Evolutionary conservation across 2,113 vertebrate species (phyloP).

Genomic region (Puffinus mauretanicus): DNA sequence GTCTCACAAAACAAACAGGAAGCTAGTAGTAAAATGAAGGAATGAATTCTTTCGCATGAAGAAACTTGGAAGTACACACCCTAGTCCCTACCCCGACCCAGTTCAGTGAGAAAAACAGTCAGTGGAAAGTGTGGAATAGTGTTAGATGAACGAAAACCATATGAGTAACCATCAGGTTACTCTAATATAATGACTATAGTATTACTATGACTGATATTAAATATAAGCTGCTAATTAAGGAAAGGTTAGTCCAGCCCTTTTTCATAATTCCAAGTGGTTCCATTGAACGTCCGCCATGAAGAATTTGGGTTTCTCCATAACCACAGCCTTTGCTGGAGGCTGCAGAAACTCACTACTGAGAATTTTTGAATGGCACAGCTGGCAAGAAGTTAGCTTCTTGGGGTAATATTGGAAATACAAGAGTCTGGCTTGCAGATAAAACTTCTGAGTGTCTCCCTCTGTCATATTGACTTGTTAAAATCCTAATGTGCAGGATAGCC

Average conservation of each 20-base stretch:
- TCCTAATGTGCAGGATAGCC: neutral
- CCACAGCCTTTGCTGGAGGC: neutral
- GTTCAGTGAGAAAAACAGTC: neutral
- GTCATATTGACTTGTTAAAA: neutral
- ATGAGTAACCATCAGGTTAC: neutral
- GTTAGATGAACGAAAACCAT: neutral
- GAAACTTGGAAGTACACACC: neutral
- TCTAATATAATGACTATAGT: neutral
- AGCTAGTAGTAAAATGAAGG: neutral
- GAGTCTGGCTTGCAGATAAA: neutral
- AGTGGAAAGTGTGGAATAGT: neutral
- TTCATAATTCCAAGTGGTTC: neutral
- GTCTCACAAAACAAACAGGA: neutral
- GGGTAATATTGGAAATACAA: neutral
- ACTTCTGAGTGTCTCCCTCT: neutral
- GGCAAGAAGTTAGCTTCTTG: neutral
- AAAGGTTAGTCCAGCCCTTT: neutral
- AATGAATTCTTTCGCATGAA: neutral
- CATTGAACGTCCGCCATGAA: neutral
- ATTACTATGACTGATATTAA: neutral
- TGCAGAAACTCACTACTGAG: neutral
- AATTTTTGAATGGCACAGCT: neutral
- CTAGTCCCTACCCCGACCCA: neutral
- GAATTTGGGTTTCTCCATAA: neutral
- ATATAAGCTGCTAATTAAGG: neutral